Conservation (phyloP, 1,140 invertebrate species). For the Melipona quadrifasciata region DNA sequence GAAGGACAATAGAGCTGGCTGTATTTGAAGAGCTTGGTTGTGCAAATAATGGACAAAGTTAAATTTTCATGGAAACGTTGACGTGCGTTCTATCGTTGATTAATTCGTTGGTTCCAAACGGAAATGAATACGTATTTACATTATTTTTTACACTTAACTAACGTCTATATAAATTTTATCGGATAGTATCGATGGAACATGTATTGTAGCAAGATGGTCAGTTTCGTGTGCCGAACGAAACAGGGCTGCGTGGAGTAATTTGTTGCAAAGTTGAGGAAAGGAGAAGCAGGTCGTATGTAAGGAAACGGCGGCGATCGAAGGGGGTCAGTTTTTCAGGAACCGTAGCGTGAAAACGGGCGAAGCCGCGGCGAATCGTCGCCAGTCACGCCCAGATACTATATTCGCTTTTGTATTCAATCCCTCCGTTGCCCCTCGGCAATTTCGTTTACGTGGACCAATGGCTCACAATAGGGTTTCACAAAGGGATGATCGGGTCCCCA, state of each 20-base stretch:
- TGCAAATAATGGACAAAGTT: not conserved
- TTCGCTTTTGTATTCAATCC: slow-evolving; percentile 76
- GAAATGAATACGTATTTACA: not conserved
- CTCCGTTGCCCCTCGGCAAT: slow-evolving; percentile 72
- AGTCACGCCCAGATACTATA: slow-evolving; percentile 79
- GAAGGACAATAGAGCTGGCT: not conserved
- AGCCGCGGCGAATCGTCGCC: slow-evolving; percentile 73
- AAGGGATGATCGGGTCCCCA: slow-evolving; percentile 74
- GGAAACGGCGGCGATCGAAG: slow-evolving; percentile 34
- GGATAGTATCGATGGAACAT: not conserved
- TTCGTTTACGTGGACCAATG: slow-evolving; percentile 78
- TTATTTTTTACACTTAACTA: not conserved
- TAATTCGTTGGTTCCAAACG: no score
- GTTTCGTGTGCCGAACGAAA: not conserved
- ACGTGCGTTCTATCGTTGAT: no score
- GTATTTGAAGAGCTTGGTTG: not conserved
- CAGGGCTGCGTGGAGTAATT: not conserved
- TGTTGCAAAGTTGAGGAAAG: not conserved
- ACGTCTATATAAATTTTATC: not conserved
- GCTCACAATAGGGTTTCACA: slow-evolving; percentile 73
- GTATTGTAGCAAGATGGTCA: not conserved
- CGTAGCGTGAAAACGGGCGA: slow-evolving; percentile 74
- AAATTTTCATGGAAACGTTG: not conserved
- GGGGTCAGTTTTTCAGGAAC: slow-evolving; percentile 71
- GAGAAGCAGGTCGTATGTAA: not conserved